Evolutionary conservation across 1,140 invertebrate species (phyloP).

Genomic region (Lepidotrigona ventralis): DNA sequence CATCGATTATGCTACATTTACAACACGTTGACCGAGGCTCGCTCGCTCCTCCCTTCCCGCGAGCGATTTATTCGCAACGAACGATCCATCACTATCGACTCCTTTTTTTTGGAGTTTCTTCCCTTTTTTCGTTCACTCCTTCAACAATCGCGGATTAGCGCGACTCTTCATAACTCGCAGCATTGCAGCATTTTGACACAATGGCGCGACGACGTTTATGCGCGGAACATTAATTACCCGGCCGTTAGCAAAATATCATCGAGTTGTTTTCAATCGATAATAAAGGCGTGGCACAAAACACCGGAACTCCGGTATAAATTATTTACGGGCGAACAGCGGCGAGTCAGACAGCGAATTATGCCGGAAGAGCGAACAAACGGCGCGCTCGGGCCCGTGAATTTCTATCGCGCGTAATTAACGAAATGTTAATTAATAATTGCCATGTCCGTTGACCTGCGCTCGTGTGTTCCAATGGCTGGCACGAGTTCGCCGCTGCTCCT

Average conservation of each 20-base stretch:
- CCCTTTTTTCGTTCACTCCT: neutral
- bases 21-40: conserved; percentile 72
- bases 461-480: neutral
- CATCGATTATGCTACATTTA: conserved; percentile 76
- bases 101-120: neutral
- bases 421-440: conserved; percentile 74
- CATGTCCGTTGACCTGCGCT: conserved; percentile 41
- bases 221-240: conserved; percentile 44
- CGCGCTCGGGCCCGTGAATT: conserved; percentile 48
- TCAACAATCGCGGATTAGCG: neutral
- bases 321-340: conserved; percentile 49
- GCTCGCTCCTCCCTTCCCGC: neutral
- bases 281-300: conserved; percentile 54
- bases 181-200: neutral
- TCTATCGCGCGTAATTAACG: conserved; percentile 70
- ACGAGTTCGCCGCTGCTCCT: neutral
- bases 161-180: neutral
- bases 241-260: conserved; percentile 55
- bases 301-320: conserved; percentile 55
- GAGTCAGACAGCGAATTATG: conserved; percentile 30
- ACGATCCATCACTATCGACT: neutral
- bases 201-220: neutral
- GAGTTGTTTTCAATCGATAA: conserved; percentile 52
- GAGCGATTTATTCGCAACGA: neutral
- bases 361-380: conserved; percentile 53